A percentile compares a stretch with the other conserved stretches of the same genome.
phyloP scores from a whole-genome alignment of 1,140 invertebrate species.

The Solenopsis invicta region DNA sequence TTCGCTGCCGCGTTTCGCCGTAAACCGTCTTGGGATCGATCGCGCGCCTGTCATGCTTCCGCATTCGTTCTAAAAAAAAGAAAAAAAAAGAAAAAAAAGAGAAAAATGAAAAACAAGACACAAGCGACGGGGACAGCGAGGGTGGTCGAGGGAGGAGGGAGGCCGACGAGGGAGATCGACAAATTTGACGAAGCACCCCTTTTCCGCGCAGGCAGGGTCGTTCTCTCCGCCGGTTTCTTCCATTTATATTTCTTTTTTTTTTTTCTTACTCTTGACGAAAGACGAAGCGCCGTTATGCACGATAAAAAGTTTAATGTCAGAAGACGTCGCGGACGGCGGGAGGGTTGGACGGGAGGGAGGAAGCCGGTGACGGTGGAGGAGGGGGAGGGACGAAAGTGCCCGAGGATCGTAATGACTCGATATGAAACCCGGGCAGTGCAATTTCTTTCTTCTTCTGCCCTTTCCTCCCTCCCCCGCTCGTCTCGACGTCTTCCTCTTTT shows the following conservation, averaged over 20 bases:
- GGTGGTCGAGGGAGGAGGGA: constrained; percentile 25
- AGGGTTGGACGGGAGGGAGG: not conserved
- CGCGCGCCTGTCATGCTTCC: constrained; percentile 60
- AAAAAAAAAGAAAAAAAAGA: not conserved
- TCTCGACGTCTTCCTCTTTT: constrained; percentile 80
- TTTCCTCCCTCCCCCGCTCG: constrained; percentile 65
- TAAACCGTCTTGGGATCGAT: constrained; percentile 63
- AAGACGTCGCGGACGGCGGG: constrained; percentile 73
- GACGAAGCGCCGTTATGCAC: constrained; percentile 79
- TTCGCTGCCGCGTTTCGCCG: constrained; percentile 49
- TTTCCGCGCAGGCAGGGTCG: constrained; percentile 69
- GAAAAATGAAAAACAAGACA: not conserved
- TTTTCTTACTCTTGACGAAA: constrained; percentile 67
- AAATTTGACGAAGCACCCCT: constrained; percentile 73
- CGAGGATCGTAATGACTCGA: constrained; percentile 85
- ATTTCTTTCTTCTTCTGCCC: constrained; percentile 80
- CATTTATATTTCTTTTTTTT: constrained; percentile 74
- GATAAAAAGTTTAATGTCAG: constrained; percentile 84
- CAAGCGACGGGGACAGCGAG: not conserved
- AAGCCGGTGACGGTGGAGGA: constrained; percentile 67
- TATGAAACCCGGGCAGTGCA: constrained; percentile 84
- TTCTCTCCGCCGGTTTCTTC: constrained; percentile 69
- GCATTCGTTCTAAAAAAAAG: constrained; percentile 36
- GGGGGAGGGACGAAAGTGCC: constrained; percentile 76
- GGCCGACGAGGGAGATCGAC: constrained; percentile 69